Evolutionary conservation across 2,113 vertebrate species (phyloP), one percentile per base, ranked within the genome.

Genomic region (Myotis lucifugus): DNA sequence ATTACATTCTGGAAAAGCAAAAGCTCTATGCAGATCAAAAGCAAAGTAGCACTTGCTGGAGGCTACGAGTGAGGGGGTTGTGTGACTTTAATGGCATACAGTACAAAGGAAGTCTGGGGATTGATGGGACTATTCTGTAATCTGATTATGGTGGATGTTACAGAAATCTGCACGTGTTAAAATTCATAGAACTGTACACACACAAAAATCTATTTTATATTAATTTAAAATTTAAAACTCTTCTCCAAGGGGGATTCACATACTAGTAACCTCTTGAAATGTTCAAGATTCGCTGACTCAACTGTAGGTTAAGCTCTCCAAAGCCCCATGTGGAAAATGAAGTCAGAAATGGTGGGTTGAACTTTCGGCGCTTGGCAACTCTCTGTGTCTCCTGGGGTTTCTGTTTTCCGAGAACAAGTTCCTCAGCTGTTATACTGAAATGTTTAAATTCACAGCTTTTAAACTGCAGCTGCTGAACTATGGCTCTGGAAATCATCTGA

Each of bases 401-500:
- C 29, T 56, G 59, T 88, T 93, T 93, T 32, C 52, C 52, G 79
- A 93, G 86, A 78, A 56, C 82, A 56, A 86, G 76, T 59, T 93
- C 69, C 50, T 97, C 78, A 90, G 81, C 85, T 96, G 90, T 50
- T 95, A n/a, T 3, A 52, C 48, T 84, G 85, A 78, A 72, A 85
- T 83, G 90, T 93, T 96, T 85, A 96, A 90, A 90, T 95, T 91
- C 88, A 83, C 90, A 97, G 85, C 72, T 96, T 95, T 94, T 70
- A 67, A 61, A 73, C 90, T 64, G 67, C 93, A 96, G 90, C 93
- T 97, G 91, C 93, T 94, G 96, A 95, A 83, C 95, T 76, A 15
- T 92, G 95, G 81, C 95, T 95, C 64, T 90, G 37, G 54, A 95
- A 95, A 95, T 95, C 73, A 79, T 93, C 77, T 32, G 77, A 93